These are phyloP conservation scores for Camponotus vicinus DNA, from an alignment of 1,140 invertebrate genomes.

Conservation along the genomic window DNA sequence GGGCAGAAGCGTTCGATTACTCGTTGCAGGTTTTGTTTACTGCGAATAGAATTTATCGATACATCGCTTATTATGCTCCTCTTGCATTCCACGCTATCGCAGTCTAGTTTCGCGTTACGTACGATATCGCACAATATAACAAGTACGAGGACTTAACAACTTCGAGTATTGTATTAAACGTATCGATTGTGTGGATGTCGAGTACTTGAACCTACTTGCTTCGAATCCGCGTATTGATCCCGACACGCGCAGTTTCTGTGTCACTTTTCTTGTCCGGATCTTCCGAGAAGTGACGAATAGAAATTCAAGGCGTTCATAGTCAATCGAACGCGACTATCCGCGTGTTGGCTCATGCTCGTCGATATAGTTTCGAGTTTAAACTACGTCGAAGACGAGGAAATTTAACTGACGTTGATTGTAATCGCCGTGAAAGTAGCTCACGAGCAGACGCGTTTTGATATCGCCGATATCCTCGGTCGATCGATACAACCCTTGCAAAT, in stretches of 20 bases:
- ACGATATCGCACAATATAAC: neutral
- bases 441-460: constrained; percentile 6
- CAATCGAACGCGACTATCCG: constrained; percentile 15
- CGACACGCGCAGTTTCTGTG: constrained; percentile 42
- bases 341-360: constrained; percentile 15
- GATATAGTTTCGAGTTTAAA: constrained; percentile 28
- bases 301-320: constrained; percentile 59
- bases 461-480: neutral
- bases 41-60: neutral
- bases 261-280: constrained; percentile 51
- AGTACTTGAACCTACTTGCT: constrained; percentile 62
- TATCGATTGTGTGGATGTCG: constrained; percentile 49
- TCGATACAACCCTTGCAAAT: neutral
- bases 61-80: neutral
- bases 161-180: constrained; percentile 28
- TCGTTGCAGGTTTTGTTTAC: neutral
- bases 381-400: constrained; percentile 10
- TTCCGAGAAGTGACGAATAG: constrained; percentile 51
- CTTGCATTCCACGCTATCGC: neutral
- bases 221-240: constrained; percentile 59
- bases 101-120: no score
- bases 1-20: neutral
- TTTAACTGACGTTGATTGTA: constrained; percentile 50
- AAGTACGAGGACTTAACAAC: constrained; percentile 27
- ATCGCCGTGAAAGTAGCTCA: constrained; percentile 7